These are phyloP conservation scores for Crioceris asparagi DNA, from an alignment of 2,888 invertebrate genomes.

Conservation along the genomic window DNA sequence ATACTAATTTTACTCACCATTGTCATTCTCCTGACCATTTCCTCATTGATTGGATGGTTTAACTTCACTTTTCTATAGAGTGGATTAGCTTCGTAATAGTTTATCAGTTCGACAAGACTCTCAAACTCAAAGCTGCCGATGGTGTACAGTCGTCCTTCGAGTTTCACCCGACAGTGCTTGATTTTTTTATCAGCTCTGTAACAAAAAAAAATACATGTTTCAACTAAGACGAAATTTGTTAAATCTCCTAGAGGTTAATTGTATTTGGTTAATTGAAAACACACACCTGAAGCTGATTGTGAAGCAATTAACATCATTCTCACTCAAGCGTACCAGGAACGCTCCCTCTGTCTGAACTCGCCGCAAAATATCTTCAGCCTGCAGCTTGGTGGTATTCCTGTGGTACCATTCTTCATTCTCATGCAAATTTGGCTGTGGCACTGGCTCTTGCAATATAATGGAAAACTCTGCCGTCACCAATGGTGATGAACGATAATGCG, in stretches of 20 bases:
- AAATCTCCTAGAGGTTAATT: neutral
- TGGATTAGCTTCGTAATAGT: constrained; percentile 82
- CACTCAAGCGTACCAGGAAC: constrained; percentile 86
- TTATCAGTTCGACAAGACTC: constrained; percentile 87
- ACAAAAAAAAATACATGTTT: constrained; percentile 12
- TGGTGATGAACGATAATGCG: constrained; percentile 78
- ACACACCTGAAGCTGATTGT: constrained; percentile 85
- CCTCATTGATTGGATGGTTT: constrained; percentile 71
- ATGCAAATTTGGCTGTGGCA: constrained; percentile 91
- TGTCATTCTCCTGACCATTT: constrained; percentile 52
- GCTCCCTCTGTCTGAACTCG: constrained; percentile 83
- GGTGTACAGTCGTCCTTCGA: constrained; percentile 82
- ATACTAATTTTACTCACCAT: constrained; percentile 42
- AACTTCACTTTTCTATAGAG: constrained; percentile 86
- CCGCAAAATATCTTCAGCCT: constrained; percentile 82
- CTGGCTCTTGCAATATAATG: constrained; percentile 78
- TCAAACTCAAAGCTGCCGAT: constrained; percentile 91
- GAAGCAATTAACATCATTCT: constrained; percentile 73
- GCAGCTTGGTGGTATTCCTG: constrained; percentile 62
- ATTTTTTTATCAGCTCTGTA: constrained; percentile 83
- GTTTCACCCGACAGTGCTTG: constrained; percentile 91
- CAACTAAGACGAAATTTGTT: constrained; percentile 1
- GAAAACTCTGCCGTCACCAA: constrained; percentile 83
- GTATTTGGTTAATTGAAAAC: neutral
- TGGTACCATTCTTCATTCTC: constrained; percentile 92